These are phyloP conservation scores for Dendroctonus valens DNA, from an alignment of 1,140 invertebrate genomes.

Conservation along the genomic window DNA sequence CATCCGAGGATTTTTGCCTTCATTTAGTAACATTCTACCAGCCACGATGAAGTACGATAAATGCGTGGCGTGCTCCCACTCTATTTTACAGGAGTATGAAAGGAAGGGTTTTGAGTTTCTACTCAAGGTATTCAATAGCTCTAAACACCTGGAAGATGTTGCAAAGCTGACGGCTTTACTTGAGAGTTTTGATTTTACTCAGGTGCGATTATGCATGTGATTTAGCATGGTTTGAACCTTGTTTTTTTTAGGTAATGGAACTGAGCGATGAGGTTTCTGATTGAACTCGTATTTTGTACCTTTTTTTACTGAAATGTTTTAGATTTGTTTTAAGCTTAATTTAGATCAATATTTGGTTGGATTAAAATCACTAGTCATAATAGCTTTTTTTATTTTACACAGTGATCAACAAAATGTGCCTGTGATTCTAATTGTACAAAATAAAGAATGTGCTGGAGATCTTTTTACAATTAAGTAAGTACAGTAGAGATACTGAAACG, in stretches of 20 bases:
- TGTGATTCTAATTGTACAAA: constrained; percentile 12
- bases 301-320: not conserved
- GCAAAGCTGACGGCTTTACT: constrained; percentile 81
- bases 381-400: constrained; percentile 18
- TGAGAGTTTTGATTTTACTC: constrained; percentile 57
- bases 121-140: constrained; percentile 79
- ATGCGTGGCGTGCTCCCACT: constrained; percentile 87
- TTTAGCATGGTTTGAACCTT: not conserved
- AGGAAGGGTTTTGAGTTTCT: constrained; percentile 75
- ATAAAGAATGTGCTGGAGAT: not conserved
- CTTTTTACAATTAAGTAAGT: too few relatives aligned
- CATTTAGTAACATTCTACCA: constrained; percentile 77
- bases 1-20: constrained; percentile 85
- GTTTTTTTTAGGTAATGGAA: constrained; percentile 14
- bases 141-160: constrained; percentile 82
- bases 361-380: not conserved
- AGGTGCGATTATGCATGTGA: constrained; percentile 19
- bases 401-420: constrained; percentile 27
- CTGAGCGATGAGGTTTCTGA: constrained; percentile 15
- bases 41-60: constrained; percentile 81
- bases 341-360: too few relatives aligned
- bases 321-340: too few relatives aligned
- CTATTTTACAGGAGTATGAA: constrained; percentile 67
- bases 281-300: not conserved
- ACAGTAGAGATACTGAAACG: too few relatives aligned